These are phyloP conservation scores for Morone saxatilis DNA, from an alignment of 2,113 vertebrate species.

Conservation along the genomic window DNA sequence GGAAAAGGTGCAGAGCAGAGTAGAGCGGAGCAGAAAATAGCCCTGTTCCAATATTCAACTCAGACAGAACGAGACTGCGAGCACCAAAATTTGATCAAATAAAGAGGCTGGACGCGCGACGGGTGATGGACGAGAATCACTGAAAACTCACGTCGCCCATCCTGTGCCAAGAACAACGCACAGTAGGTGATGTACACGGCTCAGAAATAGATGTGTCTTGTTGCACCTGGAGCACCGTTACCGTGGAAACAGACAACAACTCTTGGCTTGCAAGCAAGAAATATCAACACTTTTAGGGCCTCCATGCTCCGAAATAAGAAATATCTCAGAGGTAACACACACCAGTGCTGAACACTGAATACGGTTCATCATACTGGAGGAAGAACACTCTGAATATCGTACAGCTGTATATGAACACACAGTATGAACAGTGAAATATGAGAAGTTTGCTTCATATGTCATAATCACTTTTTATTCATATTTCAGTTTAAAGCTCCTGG, in stretches of 20 bases:
- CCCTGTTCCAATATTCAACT: not conserved
- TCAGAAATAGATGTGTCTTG: not conserved
- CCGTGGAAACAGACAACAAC: constrained; percentile 38
- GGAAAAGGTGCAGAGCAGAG: not conserved
- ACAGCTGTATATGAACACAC: too few relatives aligned
- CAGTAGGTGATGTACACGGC: not conserved
- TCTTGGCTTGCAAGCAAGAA: not conserved
- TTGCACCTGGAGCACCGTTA: constrained; percentile 20
- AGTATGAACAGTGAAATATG: too few relatives aligned
- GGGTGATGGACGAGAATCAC: not conserved
- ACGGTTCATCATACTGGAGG: not conserved
- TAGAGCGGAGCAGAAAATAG: not conserved
- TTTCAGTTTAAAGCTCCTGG: too few relatives aligned
- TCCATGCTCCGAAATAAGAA: not conserved
- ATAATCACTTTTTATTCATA: too few relatives aligned
- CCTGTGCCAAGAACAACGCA: not conserved
- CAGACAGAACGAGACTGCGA: not conserved
- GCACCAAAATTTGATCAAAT: not conserved
- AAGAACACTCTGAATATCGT: too few relatives aligned
- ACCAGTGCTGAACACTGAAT: not conserved
- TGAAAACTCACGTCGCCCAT: not conserved
- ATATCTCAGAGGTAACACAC: not conserved
- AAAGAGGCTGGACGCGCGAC: not conserved
- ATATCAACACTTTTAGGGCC: not conserved
- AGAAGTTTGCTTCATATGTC: too few relatives aligned